These are phyloP conservation scores for Galaxea fascicularis DNA, from an alignment of 92 coral and sea anemone genomes.

Conservation along the genomic window DNA sequence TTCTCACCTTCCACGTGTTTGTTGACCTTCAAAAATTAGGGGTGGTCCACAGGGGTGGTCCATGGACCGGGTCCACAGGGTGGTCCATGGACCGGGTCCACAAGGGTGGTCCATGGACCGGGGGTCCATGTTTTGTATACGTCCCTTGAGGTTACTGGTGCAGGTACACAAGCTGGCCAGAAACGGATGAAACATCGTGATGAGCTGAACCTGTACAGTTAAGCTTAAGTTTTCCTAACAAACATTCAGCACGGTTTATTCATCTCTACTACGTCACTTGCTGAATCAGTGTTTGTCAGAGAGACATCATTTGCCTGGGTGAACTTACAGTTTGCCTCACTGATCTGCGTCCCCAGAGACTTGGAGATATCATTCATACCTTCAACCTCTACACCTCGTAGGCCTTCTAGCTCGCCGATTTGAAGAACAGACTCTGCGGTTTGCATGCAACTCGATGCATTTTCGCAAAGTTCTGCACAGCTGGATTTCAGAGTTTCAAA, in stretches of 20 bases:
- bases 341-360: conserved; percentile 5
- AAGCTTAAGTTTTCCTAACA: conserved; percentile 28
- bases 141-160: no score
- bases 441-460: conserved; percentile 37
- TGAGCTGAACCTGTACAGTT: neutral
- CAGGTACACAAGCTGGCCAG: neutral
- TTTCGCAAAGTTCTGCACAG: conserved; percentile 20
- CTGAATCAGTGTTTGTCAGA: conserved; percentile 10
- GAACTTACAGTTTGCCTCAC: conserved; percentile 35
- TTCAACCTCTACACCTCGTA: conserved; percentile 44
- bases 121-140: no score
- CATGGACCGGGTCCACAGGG: no score
- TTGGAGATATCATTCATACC: conserved; percentile 23
- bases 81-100: no score
- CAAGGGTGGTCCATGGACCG: no score
- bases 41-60: no score
- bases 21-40: no score
- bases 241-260: conserved; percentile 25
- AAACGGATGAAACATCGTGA: neutral
- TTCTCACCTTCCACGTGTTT: no score
- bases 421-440: conserved; percentile 29
- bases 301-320: conserved; percentile 17
- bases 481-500: conserved; percentile 23
- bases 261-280: conserved; percentile 22
- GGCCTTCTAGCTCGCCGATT: conserved; percentile 25